phyloP scores from a whole-genome alignment of 2,797 vertebrate species.

The Avahi laniger region DNA sequence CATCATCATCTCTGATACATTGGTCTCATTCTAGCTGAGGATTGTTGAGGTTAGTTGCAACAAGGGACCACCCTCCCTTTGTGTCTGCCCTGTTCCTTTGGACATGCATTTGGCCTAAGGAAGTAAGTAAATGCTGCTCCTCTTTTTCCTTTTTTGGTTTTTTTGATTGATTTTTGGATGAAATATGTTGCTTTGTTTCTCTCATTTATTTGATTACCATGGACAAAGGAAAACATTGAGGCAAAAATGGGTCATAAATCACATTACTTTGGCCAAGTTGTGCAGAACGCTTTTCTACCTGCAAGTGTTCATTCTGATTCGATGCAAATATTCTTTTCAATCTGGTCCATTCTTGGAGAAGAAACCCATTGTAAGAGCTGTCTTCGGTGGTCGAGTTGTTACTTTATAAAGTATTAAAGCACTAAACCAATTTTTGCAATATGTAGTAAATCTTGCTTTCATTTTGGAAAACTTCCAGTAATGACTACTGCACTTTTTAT shows the following conservation, averaged over 20 bases:
- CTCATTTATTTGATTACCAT: conserved; percentile 36
- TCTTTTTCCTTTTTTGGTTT: not conserved
- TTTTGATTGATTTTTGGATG: not conserved
- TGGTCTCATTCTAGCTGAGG: not conserved
- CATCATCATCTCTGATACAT: conserved; percentile 2
- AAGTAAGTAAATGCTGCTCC: conserved; percentile 36
- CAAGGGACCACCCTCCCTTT: conserved; percentile 34
- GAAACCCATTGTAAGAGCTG: conserved; percentile 79
- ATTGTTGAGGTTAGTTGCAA: not conserved
- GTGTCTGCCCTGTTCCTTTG: conserved; percentile 39
- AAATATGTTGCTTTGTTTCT: conserved; percentile 37
- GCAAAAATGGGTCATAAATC: conserved; percentile 52
- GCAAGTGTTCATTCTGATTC: conserved; percentile 71
- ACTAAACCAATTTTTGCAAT: conserved; percentile 85
- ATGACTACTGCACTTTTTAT: conserved; percentile 85
- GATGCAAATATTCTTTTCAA: conserved; percentile 76
- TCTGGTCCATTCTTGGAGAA: conserved; percentile 75
- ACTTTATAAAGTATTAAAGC: conserved; percentile 85
- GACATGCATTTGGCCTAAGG: not conserved
- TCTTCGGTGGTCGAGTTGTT: conserved; percentile 80
- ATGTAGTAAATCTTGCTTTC: conserved; percentile 85
- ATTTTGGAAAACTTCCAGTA: conserved; percentile 84
- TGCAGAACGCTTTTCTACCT: conserved; percentile 75
- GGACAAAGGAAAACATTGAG: conserved; percentile 58
- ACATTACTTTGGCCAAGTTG: conserved; percentile 58